Conservation (phyloP, 2,888 invertebrate genomes). For the Andrena hattorfiana region DNA sequence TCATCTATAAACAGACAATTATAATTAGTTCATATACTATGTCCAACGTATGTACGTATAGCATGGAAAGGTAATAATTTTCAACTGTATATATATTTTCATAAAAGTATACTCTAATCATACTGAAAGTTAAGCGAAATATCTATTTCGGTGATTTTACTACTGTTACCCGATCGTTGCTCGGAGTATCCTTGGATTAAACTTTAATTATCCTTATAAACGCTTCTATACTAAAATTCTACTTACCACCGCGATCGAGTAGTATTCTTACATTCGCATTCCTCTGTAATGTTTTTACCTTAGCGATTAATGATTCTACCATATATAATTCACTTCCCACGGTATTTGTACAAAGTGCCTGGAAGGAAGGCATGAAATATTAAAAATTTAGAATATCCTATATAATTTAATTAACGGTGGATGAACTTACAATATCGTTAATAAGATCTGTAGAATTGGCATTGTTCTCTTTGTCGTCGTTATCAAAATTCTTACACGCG, state of each 20-base stretch:
- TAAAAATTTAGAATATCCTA: conserved; percentile 31
- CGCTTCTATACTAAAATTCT: background rate
- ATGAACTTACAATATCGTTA: conserved; percentile 55
- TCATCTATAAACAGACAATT: conserved; percentile 22
- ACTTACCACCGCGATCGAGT: conserved; percentile 47
- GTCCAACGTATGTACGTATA: too few relatives aligned
- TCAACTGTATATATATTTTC: background rate
- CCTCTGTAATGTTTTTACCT: conserved; percentile 65
- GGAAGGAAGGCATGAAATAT: background rate
- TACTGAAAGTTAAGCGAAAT: background rate
- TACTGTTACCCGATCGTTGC: background rate
- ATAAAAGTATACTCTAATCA: background rate
- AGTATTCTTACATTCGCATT: conserved; percentile 55
- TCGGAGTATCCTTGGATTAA: background rate
- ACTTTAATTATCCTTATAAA: too few relatives aligned
- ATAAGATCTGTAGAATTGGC: conserved; percentile 42
- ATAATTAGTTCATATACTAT: background rate
- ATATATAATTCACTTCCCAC: conserved; percentile 60
- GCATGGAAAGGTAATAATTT: too few relatives aligned
- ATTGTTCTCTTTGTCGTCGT: conserved; percentile 24
- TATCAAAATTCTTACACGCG: conserved; percentile 43
- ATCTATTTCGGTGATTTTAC: background rate
- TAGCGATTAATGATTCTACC: conserved; percentile 59
- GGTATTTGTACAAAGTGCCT: conserved; percentile 44
- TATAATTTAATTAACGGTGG: conserved; percentile 11